Base-by-base conservation (phyloP, 1,140 invertebrate genomes). In the Liolophura sinensis region DNA sequence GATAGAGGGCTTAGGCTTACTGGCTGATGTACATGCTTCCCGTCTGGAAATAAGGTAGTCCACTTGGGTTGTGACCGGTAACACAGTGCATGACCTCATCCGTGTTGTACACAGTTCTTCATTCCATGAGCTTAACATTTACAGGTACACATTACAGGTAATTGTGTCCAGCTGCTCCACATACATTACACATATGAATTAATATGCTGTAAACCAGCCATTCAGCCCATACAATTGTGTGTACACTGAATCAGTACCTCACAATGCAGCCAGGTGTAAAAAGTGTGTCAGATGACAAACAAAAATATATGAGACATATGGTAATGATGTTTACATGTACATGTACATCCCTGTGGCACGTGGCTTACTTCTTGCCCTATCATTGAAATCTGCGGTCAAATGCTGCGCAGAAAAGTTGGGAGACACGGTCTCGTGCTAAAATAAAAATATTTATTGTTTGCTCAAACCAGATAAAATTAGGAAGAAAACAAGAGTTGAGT, bases 291-390 rank as follows among this genome's bases (percentile, higher is more conserved):
- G 31, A 9, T 40, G 31, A 40, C 31, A 40, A 40, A 40, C 9
- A 40, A 40, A 40, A 40, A 40, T 40, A 40, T 9, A 40, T 9
- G 31, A 54, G 18, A 24, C 24, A 54, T 24, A 54, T 54, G 51
- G 24, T 24, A 54, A 54, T 54, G 51, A 20, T 24, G 51, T 54
- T 54, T 54, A 54, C 51, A 54, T 20, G 31, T 40, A 40, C 31
- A 9, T 20, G 31, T 40, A 40, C 31, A 9, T 20, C 51, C n/a
- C 24, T 20, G 24, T 5, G n/a, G 24, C 51, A 20, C 24, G 51
- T 7, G n/a, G 24, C 24, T 54, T 20, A 24, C n/a, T 54, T 12
- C n/a, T n/a, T n/a, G n/a, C n/a, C n/a, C n/a, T n/a, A 12, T 54
- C n/a, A n/a, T 5, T 3, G 3, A 54, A 20, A 54, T 20, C 51